Evolutionary conservation across 2,113 vertebrate genomes (phyloP), one percentile per base, ranked within the genome.

Genomic region (Rhodinocichla rosea): DNA sequence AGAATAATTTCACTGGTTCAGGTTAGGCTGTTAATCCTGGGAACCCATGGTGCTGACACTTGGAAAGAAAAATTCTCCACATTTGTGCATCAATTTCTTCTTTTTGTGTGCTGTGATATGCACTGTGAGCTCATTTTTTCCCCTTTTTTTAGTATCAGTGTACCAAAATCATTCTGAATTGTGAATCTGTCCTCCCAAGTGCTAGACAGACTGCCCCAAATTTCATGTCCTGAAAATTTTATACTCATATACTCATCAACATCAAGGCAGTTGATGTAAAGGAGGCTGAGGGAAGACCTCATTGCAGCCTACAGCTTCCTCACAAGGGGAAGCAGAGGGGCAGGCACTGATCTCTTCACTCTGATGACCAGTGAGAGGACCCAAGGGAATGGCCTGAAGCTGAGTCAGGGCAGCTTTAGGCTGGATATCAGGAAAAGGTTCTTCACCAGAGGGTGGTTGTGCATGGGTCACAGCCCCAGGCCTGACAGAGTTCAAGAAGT

Each of bases 331-430:
- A 68, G 63, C 16, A 37, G 45, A 76, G 21, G 14, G 17, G 18
- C 37, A 44, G 27, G 22, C 4, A 44, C 17, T 33, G 45, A 19
- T 40, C 35, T 57, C 24, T 57, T 42, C 26, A 12, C 32, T 33
- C 37, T 27, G 32, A 53, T 52, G 71, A 44, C 20, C 37, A 35
- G 62, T 35, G 26, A 32, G 26, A 59, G 44, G 17, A 68, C 9
- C 22, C 0, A 0, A 60, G 52, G 19, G 6, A 85, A 32, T 1
- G 1, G 18, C 9, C 14, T 44, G 63, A 59, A 68, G 22, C 5
- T 68, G 22, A 11, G 9, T 33, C 32, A 37, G 13, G 30, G 45
- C 9, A 44, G 22, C 2, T 60, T 77, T 60, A 52, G 22, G 37
- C 0, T 37, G 55, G 37, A 23, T 52, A 39, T 49, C 39, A 77